Percentiles rank a stretch among this genome's conserved stretches.
These are phyloP conservation scores for Perca schrenkii DNA, from an alignment of 2,113 vertebrate genomes.

Conservation along the genomic window DNA sequence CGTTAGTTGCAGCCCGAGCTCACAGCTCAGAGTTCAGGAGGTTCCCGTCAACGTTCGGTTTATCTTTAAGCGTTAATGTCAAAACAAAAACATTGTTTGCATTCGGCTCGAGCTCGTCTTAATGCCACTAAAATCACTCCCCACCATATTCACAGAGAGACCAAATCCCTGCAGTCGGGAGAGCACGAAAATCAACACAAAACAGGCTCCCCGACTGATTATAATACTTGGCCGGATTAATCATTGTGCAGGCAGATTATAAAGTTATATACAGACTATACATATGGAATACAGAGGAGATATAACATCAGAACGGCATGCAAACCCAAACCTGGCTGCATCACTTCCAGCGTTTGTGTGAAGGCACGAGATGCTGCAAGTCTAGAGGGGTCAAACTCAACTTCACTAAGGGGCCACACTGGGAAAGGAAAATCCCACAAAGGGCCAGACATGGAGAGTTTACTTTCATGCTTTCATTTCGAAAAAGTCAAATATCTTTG, in stretches of 20 bases:
- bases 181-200: slow-evolving; percentile 30
- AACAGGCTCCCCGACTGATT: slow-evolving; percentile 55
- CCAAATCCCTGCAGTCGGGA: slow-evolving; percentile 12
- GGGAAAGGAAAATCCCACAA: too few relatives aligned
- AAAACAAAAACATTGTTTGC: slow-evolving; percentile 44
- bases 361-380: slow-evolving; percentile 76
- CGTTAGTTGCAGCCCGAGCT: slow-evolving; percentile 1
- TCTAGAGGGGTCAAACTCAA: neutral
- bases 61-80: slow-evolving; percentile 24
- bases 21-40: slow-evolving; percentile 75
- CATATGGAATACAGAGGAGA: slow-evolving; percentile 53
- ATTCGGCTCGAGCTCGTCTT: slow-evolving; percentile 26
- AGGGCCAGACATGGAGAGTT: too few relatives aligned
- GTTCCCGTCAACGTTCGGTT: neutral
- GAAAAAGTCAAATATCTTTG: too few relatives aligned
- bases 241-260: slow-evolving; percentile 78
- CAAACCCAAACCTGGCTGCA: slow-evolving; percentile 65
- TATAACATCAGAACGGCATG: slow-evolving; percentile 69
- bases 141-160: slow-evolving; percentile 61
- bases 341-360: slow-evolving; percentile 66
- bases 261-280: slow-evolving; percentile 76
- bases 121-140: slow-evolving; percentile 56
- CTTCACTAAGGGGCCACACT: too few relatives aligned
- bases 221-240: slow-evolving; percentile 80
- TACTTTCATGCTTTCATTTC: too few relatives aligned